Evolutionary conservation across 1,140 invertebrate species (phyloP), one percentile per base, ranked within the genome.

Genomic region (Brachionus rubens): DNA sequence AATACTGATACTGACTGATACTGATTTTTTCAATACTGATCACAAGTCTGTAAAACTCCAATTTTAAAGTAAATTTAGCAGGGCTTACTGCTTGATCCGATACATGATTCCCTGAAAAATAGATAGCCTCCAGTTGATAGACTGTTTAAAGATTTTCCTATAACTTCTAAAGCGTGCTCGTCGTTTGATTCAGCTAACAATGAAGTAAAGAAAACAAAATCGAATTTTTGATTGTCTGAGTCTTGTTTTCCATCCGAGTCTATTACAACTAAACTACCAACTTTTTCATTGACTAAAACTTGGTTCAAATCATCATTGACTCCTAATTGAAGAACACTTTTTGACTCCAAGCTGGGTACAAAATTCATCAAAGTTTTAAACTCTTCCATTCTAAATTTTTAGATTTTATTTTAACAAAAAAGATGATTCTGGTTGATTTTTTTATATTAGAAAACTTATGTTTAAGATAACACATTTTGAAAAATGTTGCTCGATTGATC

Each of bases 41-140:
- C 3, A 33, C 33, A 21, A n/a, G n/a, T n/a, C n/a, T n/a, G n/a
- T n/a, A 70, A 16, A 9, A 21, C 12, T 47, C n/a, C 9, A 47
- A 14, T 28, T 16, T 46, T 21, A 70, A 28, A 7, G 1, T 21
- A 5, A 14, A 19, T 47, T 47, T 47, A 47, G n/a, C n/a, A n/a
- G n/a, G 16, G 10, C 16, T 70, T 36, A 54, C 46, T 36, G 40
- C 59, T 43, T 21, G 85, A 86, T 75, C 87, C 83, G 75, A 85
- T 86, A 80, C 83, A 84, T 2, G 83, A 84, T 77, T 83, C 83
- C 24, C 82, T 76, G 30, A 88, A 82, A 79, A 88, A 88, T 4
- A 88, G 80, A 78, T 85, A 84, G 1, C 87, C 88, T 43, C 82
- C 83, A 19, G 84, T 81, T 48, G 81, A 81, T 10, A 89, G 80